These are phyloP conservation scores for Sceloporus undulatus DNA, from an alignment of 2,113 vertebrate species.

Conservation along the genomic window DNA sequence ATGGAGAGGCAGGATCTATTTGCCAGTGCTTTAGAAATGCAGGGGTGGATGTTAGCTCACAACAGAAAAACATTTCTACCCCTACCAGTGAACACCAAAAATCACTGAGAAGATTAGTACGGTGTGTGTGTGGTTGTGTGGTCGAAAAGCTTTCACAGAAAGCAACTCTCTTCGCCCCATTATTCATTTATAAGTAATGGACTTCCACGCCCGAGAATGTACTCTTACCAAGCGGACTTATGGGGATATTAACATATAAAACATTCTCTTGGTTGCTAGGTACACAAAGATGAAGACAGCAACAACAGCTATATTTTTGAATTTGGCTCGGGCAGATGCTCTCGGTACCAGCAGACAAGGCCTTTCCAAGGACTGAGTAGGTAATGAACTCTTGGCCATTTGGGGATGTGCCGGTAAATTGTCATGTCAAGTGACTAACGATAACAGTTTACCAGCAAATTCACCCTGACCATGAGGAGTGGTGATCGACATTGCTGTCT, in stretches of 20 bases:
- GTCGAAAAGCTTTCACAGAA: too few species aligned
- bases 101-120: neutral
- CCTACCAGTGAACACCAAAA: neutral
- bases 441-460: conserved; percentile 98
- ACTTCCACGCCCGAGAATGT: neutral
- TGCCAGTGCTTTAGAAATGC: neutral
- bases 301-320: conserved; percentile 99
- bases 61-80: neutral
- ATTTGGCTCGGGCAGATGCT: conserved; percentile 93
- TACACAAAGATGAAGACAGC: conserved; percentile 99
- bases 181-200: neutral
- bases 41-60: neutral
- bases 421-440: conserved; percentile 98
- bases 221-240: neutral
- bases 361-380: conserved; percentile 97
- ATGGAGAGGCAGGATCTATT: neutral
- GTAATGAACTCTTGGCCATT: conserved; percentile 97
- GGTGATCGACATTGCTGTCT: conserved; percentile 96
- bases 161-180: too few species aligned
- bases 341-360: conserved; percentile 96
- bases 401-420: conserved; percentile 91
- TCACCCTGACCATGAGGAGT: conserved; percentile 99
- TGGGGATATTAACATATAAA: neutral
- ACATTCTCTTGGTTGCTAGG: conserved; percentile 73
- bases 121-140: neutral